A percentile compares a stretch with the other conserved stretches of the same genome.
Conservation (phyloP, 2,888 invertebrate genomes). For the Watsonalla cultraria region DNA sequence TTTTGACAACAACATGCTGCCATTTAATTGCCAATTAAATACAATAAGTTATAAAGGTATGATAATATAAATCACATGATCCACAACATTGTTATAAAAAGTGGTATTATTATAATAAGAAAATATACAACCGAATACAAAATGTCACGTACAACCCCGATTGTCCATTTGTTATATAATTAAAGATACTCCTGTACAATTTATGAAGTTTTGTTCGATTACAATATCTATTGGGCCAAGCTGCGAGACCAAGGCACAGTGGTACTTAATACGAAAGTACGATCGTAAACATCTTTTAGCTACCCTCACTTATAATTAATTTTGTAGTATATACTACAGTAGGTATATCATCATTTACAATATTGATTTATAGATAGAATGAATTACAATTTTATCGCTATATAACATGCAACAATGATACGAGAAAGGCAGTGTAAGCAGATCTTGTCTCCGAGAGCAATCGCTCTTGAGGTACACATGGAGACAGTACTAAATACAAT, state of each 20-base stretch:
- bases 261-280: conserved; percentile 48
- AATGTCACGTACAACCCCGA: neutral
- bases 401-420: neutral
- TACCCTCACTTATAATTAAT: conserved; percentile 20
- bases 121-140: neutral
- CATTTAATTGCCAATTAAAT: conserved; percentile 22
- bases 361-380: conserved; percentile 12
- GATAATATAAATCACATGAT: conserved; percentile 26
- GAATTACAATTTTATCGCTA: neutral
- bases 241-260: conserved; percentile 69
- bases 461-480: neutral
- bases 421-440: neutral
- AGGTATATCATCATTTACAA: conserved; percentile 11
- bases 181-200: conserved; percentile 32
- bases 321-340: conserved; percentile 14
- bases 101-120: conserved; percentile 6
- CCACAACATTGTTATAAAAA: conserved; percentile 6
- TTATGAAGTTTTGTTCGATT: conserved; percentile 28
- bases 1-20: conserved; percentile 6
- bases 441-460: neutral
- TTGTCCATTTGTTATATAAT: conserved; percentile 2
- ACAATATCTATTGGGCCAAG: conserved; percentile 46
- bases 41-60: conserved; percentile 25
- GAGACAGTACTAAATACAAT: neutral
- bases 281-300: conserved; percentile 46